Base-by-base conservation (phyloP, 2,113 vertebrate species). In the Bubo blakistoni region DNA sequence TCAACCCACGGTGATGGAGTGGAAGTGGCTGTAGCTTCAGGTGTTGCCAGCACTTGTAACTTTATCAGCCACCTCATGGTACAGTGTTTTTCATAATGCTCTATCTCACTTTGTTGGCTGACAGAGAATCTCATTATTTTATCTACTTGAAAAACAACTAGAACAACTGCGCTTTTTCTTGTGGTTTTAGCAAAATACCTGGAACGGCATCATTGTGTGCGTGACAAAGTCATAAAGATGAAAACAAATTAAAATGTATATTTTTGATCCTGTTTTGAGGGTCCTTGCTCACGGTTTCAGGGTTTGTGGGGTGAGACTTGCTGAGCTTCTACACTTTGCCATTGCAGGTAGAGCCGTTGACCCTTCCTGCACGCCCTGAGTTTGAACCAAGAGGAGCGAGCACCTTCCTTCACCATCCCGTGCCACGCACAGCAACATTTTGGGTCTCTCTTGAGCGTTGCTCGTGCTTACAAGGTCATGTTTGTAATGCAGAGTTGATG, bases 311-410 rank as follows among this genome's bases (percentile, higher is more conserved):
- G 24, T 40, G 42, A 55, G 24, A 51, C 0, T 0, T 21, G 20
- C 25, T 84, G n/a, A 71, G 16, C 10, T 59, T 13, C 38, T 58
- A 16, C 2, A 0, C 11, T 67, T 91, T 44, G 52, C 54, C 2
- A 0, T 40, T 36, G 40, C 52, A 38, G 22, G 21, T 62, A 59
- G 32, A 84, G 25, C 21, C 8, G 0, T 11, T 44, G 27, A 52
- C 34, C 16, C 19, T 77, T 4, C 0, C 30, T 26, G 25, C 36
- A 16, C 1, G 1, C 17, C 15, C 26, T 4, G 29, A 16, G 9
- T 26, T 34, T 72, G 29, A 71, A 71, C 8, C 4, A 4, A 65
- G 25, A 26, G 11, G 32, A 32, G 21, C 2, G 6, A 78, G 4
- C 34, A 11, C 34, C 73, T 32, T 52, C 59, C 73, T 73, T 71